Evolutionary conservation across 1,140 invertebrate genomes (phyloP), one percentile per base, ranked within the genome.

Genomic region (Dinoponera quadriceps): DNA sequence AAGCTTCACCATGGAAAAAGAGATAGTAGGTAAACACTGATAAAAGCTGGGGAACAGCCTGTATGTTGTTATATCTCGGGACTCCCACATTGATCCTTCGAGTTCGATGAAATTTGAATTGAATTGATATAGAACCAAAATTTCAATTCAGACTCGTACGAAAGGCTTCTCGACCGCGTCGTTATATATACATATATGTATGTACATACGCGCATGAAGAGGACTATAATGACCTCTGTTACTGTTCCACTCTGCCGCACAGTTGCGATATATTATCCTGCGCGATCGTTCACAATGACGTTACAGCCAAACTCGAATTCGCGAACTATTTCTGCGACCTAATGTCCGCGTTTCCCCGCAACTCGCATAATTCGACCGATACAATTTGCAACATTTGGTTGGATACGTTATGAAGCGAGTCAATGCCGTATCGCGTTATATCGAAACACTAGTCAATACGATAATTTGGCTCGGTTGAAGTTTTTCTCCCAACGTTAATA

Each of bases 301-400:
- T 44, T 44, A 44, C 38, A 11, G 38, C 33, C 22, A 14, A 80
- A 57, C 14, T 20, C 18, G 9, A 80, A 80, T 80, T 80, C 54
- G 22, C 65, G 22, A 80, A 80, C 75, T 80, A 80, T 80, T 80
- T 71, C 75, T 69, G 25, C 65, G 66, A 71, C 54, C 33, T 48
- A 78, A 48, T 29, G 51, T 65, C 33, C 75, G 65, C 75, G 65
- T 71, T 80, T 18, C n/a, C 65, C 33, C 20, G 25, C 33, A 78
- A 69, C 51, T 68, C 63, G 22, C 38, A 60, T 80, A 80, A 80
- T 80, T 71, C 54, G 75, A n/a, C 25, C 75, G 22, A 55, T 68
- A 57, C 49, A 71, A 59, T 80, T 80, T 78, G 33, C 63, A 78
- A 55, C 51, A 71, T 80, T 80, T 80, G 22, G 65, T 33, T 25